Base-by-base conservation (phyloP, 2,797 vertebrate species). In the Mormyrus hasselquistii region DNA sequence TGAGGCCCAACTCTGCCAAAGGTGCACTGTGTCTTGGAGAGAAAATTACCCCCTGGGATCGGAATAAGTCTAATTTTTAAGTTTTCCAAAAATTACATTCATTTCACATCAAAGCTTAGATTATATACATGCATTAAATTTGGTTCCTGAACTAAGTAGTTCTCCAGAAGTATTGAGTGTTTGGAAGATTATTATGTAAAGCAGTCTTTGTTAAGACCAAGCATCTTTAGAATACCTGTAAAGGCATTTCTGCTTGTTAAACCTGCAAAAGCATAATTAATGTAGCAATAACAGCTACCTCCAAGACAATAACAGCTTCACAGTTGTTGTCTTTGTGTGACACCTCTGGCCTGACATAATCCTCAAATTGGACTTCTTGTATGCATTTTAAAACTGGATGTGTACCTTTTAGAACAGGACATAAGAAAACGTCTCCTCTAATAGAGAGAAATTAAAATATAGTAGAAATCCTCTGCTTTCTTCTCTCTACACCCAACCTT, bases 111-210 rank as follows among this genome's bases (percentile, higher is more conserved):
- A 89, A 91, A 89, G 82, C 41, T 90, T 86, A 88, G 73, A 86
- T 90, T 88, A 90, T 87, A 92, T 89, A 88, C 92, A 93, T 92
- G 93, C 92, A 92, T 85, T 79, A 76, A 88, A 79, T 84, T 88
- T 89, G 55, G 57, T 59, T 76, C 85, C 88, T 86, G 65, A 88
- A 90, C 41, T 47, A 62, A 90, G 76, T 87, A 79, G 34, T 88
- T 90, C 57, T 87, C 38, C 83, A 73, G 79, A 76, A 85, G 65
- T 86, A 89, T 14, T 85, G 5, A 29, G 50, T 69, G 84, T 89
- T 89, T 73, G 47, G 55, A 53, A 29, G 73, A 83, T 89, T 85
- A 88, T 87, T 87, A 57, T 90, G 12, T 88, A 38, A 88, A 84
- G 89, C 49, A 89, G 53, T 84, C n/a, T 88, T 87, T 73, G 88